A percentile compares a stretch with the other conserved stretches of the same genome.
Conservation (phyloP, 2,888 invertebrate genomes). For the Heliconius aoede region DNA sequence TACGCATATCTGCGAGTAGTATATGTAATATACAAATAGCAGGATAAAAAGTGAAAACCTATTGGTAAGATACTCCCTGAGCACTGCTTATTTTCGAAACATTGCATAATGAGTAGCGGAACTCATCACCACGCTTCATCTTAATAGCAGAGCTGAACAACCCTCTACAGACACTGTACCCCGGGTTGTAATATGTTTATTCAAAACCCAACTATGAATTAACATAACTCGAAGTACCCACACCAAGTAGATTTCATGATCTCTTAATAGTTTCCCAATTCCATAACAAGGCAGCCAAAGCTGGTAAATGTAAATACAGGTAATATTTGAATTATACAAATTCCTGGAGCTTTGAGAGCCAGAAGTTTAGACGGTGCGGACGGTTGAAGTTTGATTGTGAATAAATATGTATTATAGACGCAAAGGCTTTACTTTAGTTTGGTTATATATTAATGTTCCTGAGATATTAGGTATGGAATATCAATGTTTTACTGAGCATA, state of each 20-base stretch:
- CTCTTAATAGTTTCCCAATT: slow-evolving; percentile 30
- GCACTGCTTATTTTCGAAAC: too few species aligned
- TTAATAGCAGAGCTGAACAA: too few species aligned
- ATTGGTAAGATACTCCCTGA: too few species aligned
- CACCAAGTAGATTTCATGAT: slow-evolving; percentile 17
- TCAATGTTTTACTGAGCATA: not conserved
- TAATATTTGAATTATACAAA: slow-evolving; percentile 32
- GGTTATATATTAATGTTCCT: slow-evolving; percentile 7
- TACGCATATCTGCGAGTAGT: too few species aligned
- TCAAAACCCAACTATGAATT: not conserved
- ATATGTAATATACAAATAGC: too few species aligned
- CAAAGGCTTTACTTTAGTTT: slow-evolving; percentile 3
- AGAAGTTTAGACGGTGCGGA: slow-evolving; percentile 17
- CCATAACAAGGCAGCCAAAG: slow-evolving; percentile 18
- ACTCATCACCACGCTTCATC: too few species aligned
- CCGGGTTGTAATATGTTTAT: not conserved
- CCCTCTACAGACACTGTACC: too few species aligned
- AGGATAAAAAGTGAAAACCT: too few species aligned
- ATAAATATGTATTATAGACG: slow-evolving; percentile 20
- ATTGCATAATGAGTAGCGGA: too few species aligned
- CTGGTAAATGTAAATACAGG: slow-evolving; percentile 23
- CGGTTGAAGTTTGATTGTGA: slow-evolving; percentile 25
- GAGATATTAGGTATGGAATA: not conserved
- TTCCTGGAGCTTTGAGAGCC: slow-evolving; percentile 28
- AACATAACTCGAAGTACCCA: not conserved